Base-by-base conservation (phyloP, 2,888 invertebrate genomes). In the Thereva nobilitata region DNA sequence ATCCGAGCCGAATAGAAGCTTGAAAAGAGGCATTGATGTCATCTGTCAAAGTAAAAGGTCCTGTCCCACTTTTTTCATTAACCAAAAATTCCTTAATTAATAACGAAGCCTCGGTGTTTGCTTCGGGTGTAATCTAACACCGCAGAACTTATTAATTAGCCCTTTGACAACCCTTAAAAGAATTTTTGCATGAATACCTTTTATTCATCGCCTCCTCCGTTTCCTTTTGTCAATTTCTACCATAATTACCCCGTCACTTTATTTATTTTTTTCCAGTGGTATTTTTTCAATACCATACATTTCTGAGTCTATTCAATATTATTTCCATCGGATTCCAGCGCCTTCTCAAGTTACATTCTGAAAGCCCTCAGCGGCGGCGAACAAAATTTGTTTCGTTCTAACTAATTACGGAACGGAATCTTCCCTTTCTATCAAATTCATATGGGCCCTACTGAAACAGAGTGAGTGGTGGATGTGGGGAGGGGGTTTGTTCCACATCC, bases 171-270 rank as follows among this genome's bases (percentile, higher is more conserved):
- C 34, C 5, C 40, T 12, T 50, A 12, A 37, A 50, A 41, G 49
- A 40, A 23, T 47, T 59, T 4, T 5, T 38, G 45, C n/a, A 10
- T 47, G 34, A 59, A 45, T 41, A 5, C 9, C 53, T 2, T 38
- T 37, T 23, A 12, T 38, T 35, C 12, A 37, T 10, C 4, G 6
- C 5, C 10, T n/a, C 47, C 38, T 10, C 10, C 47, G 45, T 54
- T 37, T 41, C 37, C 37, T n/a, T 38, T 49, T 49, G 42, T 4
- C 37, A 34, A 10, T 37, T 54, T 41, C 35, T 35, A 54, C 12
- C 34, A 57, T 68, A 68, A 68, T 68, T 68, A 68, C 56, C 66
- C 64, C 66, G 68, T 67, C 66, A 69, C 66, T 69, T 66, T 52
- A 49, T 54, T 54, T 59, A 53, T 55, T 49, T 44, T 10, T 34